Conservation (phyloP, 1,140 invertebrate species). For the Sycophila sp. region DNA sequence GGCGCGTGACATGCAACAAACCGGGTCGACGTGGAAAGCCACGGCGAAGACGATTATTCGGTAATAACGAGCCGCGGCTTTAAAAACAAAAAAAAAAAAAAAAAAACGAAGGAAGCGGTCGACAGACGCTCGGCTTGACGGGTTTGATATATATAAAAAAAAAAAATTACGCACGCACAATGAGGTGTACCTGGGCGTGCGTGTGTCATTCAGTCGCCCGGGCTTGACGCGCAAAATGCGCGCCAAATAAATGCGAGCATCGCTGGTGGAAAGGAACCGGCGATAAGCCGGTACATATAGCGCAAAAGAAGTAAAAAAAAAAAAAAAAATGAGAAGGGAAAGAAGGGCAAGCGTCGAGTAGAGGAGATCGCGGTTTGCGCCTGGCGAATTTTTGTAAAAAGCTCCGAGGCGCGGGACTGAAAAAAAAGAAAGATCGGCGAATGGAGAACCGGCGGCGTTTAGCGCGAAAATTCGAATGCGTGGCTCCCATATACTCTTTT, state of each 20-base stretch:
- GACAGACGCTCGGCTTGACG: not conserved
- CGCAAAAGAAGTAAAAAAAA: not conserved
- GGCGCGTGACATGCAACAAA: constrained; percentile 26
- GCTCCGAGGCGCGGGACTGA: not conserved
- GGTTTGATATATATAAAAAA: not conserved
- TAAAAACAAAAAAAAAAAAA: not conserved
- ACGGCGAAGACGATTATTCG: constrained; percentile 17
- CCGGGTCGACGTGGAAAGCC: not conserved
- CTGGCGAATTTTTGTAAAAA: not conserved
- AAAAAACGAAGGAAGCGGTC: not conserved
- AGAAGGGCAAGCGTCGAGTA: not conserved
- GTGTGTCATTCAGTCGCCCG: not conserved
- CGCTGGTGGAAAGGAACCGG: not conserved
- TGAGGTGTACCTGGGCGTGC: too few species aligned
- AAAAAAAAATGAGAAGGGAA: not conserved
- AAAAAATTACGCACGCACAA: not conserved
- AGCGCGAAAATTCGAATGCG: not conserved
- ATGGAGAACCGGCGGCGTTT: not conserved
- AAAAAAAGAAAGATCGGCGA: not conserved
- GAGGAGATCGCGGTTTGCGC: not conserved
- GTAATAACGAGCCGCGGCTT: constrained; percentile 5
- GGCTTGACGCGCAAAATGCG: not conserved
- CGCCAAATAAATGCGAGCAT: constrained; percentile 6
- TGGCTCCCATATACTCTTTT: not conserved
- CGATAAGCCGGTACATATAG: too few species aligned